Evolutionary conservation across 2,113 vertebrate species (phyloP).

Genomic region (Ploceus nigricollis): DNA sequence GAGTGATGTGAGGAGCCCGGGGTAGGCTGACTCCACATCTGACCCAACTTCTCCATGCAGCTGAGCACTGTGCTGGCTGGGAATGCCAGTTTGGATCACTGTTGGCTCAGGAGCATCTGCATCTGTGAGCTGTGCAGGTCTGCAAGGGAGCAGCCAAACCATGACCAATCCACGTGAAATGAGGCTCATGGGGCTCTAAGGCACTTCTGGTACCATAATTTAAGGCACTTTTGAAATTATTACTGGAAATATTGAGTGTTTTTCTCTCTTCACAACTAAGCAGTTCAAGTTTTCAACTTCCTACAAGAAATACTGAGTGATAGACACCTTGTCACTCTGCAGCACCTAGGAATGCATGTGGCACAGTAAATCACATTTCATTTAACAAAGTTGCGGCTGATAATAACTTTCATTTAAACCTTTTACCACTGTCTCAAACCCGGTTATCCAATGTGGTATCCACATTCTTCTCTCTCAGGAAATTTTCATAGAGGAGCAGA

Average conservation of each 20-base stretch:
- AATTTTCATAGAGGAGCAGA: too few species aligned
- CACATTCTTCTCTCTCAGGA: too few species aligned
- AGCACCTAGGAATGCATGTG: neutral
- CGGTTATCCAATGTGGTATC: neutral
- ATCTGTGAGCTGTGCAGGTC: neutral
- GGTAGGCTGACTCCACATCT: neutral
- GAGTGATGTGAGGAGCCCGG: neutral
- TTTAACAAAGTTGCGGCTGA: neutral
- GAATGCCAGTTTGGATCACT: fast-evolving
- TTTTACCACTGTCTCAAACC: neutral
- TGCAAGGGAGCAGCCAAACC: neutral
- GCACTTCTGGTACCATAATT: neutral
- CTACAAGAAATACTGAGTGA: neutral
- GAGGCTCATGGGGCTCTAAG: neutral
- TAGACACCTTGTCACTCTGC: neutral
- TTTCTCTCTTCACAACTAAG: neutral
- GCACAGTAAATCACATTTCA: neutral
- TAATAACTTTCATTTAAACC: neutral
- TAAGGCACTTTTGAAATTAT: neutral
- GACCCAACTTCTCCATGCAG: neutral
- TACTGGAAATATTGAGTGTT: neutral
- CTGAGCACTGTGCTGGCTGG: neutral
- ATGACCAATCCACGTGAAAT: neutral
- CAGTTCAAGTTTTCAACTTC: neutral
- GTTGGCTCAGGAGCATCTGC: neutral